These are phyloP conservation scores for Amphiprion clarkii DNA, from an alignment of 2,797 vertebrate species.

Conservation along the genomic window DNA sequence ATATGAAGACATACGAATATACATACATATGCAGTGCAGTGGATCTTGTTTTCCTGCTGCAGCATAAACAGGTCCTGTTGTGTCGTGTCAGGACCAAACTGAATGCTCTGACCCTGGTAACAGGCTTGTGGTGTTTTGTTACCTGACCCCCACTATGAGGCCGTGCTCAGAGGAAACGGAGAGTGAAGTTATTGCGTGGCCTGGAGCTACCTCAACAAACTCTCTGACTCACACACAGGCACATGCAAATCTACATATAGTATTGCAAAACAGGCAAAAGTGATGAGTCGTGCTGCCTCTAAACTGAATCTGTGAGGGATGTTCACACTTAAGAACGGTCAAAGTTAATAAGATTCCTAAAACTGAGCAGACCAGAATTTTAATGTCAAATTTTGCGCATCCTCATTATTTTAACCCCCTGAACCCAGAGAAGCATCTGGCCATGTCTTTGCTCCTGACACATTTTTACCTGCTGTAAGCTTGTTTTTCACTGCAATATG, in stretches of 20 bases:
- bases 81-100: slow-evolving; percentile 45
- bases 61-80: slow-evolving; percentile 64
- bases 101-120: slow-evolving; percentile 42
- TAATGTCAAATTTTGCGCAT: neutral
- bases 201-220: slow-evolving; percentile 30
- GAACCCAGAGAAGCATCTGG: too few species aligned
- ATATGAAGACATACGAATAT: neutral
- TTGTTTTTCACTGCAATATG: too few species aligned
- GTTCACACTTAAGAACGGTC: neutral
- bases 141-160: slow-evolving; percentile 68
- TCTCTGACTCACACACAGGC: neutral
- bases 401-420: too few species aligned
- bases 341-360: neutral
- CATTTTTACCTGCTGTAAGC: too few species aligned
- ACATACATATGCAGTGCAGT: slow-evolving; percentile 33
- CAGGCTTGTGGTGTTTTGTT: slow-evolving; percentile 65
- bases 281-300: neutral
- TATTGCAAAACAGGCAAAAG: neutral
- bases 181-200: slow-evolving; percentile 56
- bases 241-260: neutral
- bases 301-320: neutral
- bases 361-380: neutral
- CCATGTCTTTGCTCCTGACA: too few species aligned
- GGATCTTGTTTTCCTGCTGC: slow-evolving; percentile 59
- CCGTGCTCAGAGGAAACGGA: slow-evolving; percentile 53